Base-by-base conservation (phyloP, 64 coral and sea anemone genomes). In the Stylophora pistillata region DNA sequence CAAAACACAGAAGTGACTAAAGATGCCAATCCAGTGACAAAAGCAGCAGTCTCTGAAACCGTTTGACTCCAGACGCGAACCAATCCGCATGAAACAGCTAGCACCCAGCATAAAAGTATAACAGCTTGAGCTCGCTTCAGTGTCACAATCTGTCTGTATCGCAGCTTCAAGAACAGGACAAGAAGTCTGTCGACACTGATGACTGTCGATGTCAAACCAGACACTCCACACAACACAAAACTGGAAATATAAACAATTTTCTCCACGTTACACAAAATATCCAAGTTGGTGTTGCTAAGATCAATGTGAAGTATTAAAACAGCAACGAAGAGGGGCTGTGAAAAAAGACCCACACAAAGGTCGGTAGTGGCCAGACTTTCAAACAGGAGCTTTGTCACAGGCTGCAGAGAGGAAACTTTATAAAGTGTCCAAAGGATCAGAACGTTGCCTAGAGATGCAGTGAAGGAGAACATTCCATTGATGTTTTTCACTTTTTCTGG, bases 91-190 rank as follows among this genome's bases (percentile, higher is more conserved):
- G 33, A 15, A 52, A 47, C 30, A 37, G 17, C 30, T 41, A 52
- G 5, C 7, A 33, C 16, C 30, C 29, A 18, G 21, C 32, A 74
- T 1, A 7, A 18, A 34, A 47, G 29, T 33, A 74, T 31, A 20
- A 32, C 72, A 20, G 10, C 72, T 41, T 32, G 32, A 74, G 37
- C 32, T 32, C 72, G 72, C 30, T 0, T 17, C 31, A 37, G 6
- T 74, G 72, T 74, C 32, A 74, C 72, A 74, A 74, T 30, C 20
- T 74, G 13, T 74, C 21, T 47, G 72, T 74, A 74, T 14, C 72
- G 37, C 72, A 74, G 11, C 17, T 10, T 15, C 3, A 74, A 32
- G 10, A 72, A 32, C 25, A 72, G 25, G 14, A 3, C 69, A 26
- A 72, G 69, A 26, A 72, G 69, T 30, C 69, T 29, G 29, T 29